Conservation (phyloP, 2,113 vertebrate genomes). For the Hylia prasina region DNA sequence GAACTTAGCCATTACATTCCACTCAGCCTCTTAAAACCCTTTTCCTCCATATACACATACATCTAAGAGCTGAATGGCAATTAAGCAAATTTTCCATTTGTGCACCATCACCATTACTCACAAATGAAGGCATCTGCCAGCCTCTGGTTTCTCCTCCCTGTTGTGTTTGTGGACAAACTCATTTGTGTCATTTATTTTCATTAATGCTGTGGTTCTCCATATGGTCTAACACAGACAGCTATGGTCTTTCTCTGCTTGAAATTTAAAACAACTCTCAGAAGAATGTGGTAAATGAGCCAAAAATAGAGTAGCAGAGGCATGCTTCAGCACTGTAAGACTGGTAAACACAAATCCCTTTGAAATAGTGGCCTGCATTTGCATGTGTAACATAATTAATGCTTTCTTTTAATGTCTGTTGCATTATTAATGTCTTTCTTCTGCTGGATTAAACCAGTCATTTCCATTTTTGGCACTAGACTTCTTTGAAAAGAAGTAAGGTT, state of each 20-base stretch:
- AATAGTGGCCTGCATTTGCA: neutral
- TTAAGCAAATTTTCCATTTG: neutral
- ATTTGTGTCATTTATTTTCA: rapidly evolving
- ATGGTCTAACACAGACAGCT: neutral
- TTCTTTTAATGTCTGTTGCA: neutral
- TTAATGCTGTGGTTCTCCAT: neutral
- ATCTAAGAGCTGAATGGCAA: neutral
- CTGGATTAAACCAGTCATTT: neutral
- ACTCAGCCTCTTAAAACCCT: neutral
- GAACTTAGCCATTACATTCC: neutral
- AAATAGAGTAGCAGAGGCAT: neutral
- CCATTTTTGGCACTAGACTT: neutral
- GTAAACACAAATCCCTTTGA: neutral
- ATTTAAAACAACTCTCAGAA: neutral
- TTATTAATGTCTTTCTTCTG: neutral
- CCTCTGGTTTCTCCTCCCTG: neutral
- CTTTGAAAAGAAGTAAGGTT: neutral
- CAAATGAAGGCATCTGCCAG: neutral
- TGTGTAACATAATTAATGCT: neutral
- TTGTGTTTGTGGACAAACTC: neutral
- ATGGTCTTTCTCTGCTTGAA: neutral
- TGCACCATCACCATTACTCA: neutral
- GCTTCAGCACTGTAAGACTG: neutral
- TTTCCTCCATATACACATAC: rapidly evolving
- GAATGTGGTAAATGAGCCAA: neutral